Evolutionary conservation across 1,140 invertebrate species (phyloP), one percentile per base, ranked within the genome.

Genomic region (Gryllus bimaculatus): DNA sequence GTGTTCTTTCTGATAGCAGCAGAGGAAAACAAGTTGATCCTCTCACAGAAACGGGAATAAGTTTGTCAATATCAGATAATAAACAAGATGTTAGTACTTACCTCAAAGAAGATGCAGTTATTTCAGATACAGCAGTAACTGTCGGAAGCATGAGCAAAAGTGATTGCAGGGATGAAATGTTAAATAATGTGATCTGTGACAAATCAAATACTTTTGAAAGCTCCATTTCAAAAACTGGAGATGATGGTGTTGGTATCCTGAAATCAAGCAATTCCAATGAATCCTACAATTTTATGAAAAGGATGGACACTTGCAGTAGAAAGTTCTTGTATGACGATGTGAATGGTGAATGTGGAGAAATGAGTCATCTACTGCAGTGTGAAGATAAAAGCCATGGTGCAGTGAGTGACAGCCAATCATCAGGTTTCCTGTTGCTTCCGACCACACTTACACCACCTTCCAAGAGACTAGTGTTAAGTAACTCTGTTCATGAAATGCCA

Each of bases 321-420:
- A 77, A 77, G 48, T 77, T 48, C 48, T 77, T 47, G 0, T 77
- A 48, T 12, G 76, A 76, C 48, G 76, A 77, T 6, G 8, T 18
- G 21, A 48, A 15, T 54, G 47, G 21, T 48, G 76, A 77, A 77
- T 77, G 48, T 77, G 76, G 48, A 18, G 76, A 77, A 77, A 77
- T 77, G 76, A 77, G 76, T 20, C 76, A 77, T 20, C 76, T 77
- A 13, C 48, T 77, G 20, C 76, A 77, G 21, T 21, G 66, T 10
- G 54, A 78, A 7, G 18, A 47, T 5, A 73, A 78, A 12, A 47
- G 26, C 73, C 26, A 26, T 73, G 66, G 20, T 66, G 78, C 66
- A 8, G n/a, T 18, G 10, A 78, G 21, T 12, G 26, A 73, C 0
- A 18, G 49, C 18, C 78, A 78, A 20, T 21, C n/a, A 13, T 21